These are phyloP conservation scores for Pectinophora gossypiella DNA, from an alignment of 1,140 invertebrate genomes.

Conservation along the genomic window DNA sequence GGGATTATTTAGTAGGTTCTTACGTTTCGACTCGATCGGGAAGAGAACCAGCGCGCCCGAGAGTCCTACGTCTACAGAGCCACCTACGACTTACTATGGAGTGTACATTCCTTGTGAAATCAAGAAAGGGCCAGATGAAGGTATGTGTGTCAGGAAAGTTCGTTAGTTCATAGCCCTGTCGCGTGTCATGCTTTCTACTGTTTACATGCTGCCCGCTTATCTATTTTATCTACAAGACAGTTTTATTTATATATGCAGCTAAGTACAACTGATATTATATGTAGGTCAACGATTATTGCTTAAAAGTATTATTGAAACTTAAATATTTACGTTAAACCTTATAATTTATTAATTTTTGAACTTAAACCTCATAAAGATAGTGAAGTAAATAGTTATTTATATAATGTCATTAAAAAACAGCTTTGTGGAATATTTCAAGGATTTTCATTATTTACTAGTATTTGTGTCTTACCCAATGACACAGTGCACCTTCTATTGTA, in stretches of 20 bases:
- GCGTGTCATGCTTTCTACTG: neutral
- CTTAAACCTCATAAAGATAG: too few relatives aligned
- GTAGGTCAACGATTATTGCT: too few relatives aligned
- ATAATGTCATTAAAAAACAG: too few relatives aligned
- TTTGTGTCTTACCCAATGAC: neutral
- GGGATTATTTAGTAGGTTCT: constrained; percentile 51
- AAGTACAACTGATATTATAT: neutral
- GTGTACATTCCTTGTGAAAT: constrained; percentile 73
- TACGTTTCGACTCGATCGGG: constrained; percentile 46
- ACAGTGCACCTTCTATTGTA: neutral
- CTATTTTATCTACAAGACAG: neutral
- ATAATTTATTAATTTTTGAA: too few relatives aligned
- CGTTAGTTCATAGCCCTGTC: neutral
- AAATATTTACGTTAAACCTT: too few relatives aligned
- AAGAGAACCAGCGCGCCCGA: constrained; percentile 39
- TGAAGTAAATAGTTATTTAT: too few relatives aligned
- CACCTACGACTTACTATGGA: constrained; percentile 59
- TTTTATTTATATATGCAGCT: neutral
- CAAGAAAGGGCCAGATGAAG: constrained; percentile 70
- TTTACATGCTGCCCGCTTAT: neutral
- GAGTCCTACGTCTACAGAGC: constrained; percentile 44
- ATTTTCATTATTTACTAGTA: too few relatives aligned
- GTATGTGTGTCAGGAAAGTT: constrained; percentile 38
- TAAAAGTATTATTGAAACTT: too few relatives aligned
- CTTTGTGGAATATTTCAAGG: too few relatives aligned